Conservation (phyloP, 1,140 invertebrate species). For the Ostrea edulis region DNA sequence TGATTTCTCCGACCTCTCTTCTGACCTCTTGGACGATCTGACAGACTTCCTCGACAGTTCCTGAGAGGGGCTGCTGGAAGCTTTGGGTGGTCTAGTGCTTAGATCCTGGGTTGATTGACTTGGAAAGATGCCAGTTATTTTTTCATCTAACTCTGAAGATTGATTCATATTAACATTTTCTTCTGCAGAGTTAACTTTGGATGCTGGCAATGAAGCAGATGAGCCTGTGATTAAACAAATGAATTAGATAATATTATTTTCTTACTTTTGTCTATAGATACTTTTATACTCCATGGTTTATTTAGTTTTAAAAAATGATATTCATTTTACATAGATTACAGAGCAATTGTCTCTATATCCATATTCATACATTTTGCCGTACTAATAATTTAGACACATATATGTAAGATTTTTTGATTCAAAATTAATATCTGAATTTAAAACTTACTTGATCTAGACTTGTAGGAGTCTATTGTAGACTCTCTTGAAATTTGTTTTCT, state of each 20-base stretch:
- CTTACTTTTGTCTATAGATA: no score
- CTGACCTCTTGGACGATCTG: slow-evolving; percentile 45
- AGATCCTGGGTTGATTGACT: not conserved
- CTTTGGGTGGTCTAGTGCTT: not conserved
- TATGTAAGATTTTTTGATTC: not conserved
- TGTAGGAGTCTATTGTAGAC: slow-evolving; percentile 45
- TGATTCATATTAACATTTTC: not conserved
- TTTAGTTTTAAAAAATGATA: no score
- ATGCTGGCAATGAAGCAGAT: not conserved
- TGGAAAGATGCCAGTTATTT: not conserved
- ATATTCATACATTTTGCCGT: not conserved
- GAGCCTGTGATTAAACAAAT: not conserved
- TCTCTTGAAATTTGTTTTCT: slow-evolving; percentile 64
- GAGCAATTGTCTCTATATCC: not conserved
- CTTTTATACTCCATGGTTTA: no score
- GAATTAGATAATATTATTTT: not conserved
- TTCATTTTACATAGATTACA: not conserved
- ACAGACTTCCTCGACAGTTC: not conserved
- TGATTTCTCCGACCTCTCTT: not conserved
- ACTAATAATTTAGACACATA: not conserved
- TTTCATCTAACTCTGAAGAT: not conserved
- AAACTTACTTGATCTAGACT: slow-evolving; percentile 51
- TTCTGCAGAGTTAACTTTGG: not conserved
- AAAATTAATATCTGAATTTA: not conserved
- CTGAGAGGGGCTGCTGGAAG: not conserved